Percentiles rank a stretch among this genome's conserved stretches.
phyloP scores from a whole-genome alignment of 2,113 vertebrate genomes.

The Mobula birostris region DNA sequence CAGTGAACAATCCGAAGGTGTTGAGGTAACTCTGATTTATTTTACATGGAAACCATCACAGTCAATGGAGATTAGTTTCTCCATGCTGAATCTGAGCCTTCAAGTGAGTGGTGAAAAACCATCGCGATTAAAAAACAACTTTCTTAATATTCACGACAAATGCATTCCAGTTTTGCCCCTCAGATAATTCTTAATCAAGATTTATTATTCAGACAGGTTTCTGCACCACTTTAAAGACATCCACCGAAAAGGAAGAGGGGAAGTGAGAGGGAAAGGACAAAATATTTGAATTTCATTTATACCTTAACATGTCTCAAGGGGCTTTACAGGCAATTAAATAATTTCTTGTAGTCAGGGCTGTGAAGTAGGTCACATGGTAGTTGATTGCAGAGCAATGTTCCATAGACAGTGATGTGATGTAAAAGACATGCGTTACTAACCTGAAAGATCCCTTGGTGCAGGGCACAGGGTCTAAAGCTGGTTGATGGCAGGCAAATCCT shows the following conservation, averaged over 20 bases:
- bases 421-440: not conserved
- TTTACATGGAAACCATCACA: not conserved
- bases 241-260: not conserved
- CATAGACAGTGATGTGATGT: not conserved
- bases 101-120: not conserved
- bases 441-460: conserved; percentile 17
- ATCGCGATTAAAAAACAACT: not conserved
- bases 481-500: not conserved
- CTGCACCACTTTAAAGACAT: not conserved
- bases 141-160: not conserved
- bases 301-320: not conserved
- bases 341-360: not conserved
- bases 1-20: not conserved
- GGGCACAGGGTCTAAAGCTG: not conserved
- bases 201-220: not conserved
- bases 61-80: not conserved
- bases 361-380: not conserved
- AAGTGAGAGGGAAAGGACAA: not conserved
- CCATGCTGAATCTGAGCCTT: not conserved
- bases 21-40: not conserved
- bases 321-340: not conserved
- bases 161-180: not conserved
- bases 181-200: not conserved
- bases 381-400: not conserved
- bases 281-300: not conserved